phyloP scores from a whole-genome alignment of 2,797 vertebrate genomes.

The Etheostoma nigrum region DNA sequence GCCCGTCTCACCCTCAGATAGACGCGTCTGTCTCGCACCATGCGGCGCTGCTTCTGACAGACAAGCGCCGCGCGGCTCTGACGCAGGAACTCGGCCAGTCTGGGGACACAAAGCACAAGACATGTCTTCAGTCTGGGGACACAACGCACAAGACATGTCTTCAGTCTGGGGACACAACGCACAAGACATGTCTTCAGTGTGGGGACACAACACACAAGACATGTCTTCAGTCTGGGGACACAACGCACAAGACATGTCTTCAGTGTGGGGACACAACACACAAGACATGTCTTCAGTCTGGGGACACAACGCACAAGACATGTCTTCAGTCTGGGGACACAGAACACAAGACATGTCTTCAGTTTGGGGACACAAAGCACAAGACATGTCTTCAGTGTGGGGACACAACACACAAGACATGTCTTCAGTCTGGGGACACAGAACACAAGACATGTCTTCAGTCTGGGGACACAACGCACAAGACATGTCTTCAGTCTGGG shows the following conservation, averaged over 20 bases:
- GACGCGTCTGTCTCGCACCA: slow-evolving; percentile 83
- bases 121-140: slow-evolving; percentile 74
- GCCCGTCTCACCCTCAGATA: slow-evolving; percentile 83
- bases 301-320: not conserved
- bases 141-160: not conserved
- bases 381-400: slow-evolving; percentile 74
- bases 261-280: slow-evolving; percentile 74
- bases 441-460: slow-evolving; percentile 28
- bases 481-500: slow-evolving; percentile 74
- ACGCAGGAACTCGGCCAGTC: slow-evolving; percentile 86
- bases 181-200: slow-evolving; percentile 73
- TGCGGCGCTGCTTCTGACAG: slow-evolving; percentile 93
- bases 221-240: slow-evolving; percentile 74
- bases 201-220: not conserved
- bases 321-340: slow-evolving; percentile 74
- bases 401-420: not conserved
- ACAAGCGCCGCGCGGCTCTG: slow-evolving; percentile 85
- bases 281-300: slow-evolving; percentile 74
- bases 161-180: slow-evolving; percentile 74
- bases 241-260: not conserved
- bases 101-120: slow-evolving; percentile 53
- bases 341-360: not conserved
- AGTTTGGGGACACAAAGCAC: slow-evolving; percentile 74
- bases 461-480: slow-evolving; percentile 69
- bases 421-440: slow-evolving; percentile 74